These are phyloP conservation scores for Eupithecia pulchellata DNA, from an alignment of 2,888 invertebrate genomes.

Conservation along the genomic window DNA sequence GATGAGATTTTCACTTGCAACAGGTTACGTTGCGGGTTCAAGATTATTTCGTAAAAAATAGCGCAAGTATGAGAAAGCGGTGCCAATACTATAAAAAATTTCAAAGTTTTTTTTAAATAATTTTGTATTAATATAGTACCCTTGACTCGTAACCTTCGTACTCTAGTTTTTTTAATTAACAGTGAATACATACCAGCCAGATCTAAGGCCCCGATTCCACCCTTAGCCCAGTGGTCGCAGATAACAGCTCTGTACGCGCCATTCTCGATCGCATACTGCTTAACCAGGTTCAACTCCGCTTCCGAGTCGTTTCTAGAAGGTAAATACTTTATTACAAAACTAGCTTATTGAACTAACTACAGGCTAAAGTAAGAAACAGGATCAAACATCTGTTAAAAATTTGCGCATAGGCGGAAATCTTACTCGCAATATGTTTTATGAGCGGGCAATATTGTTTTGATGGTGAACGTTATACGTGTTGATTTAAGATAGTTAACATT, in stretches of 20 bases:
- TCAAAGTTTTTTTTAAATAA: too few species aligned
- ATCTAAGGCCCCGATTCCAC: slow-evolving; percentile 94
- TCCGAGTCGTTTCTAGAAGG: slow-evolving; percentile 91
- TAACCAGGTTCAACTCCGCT: slow-evolving; percentile 93
- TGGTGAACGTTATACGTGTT: too few species aligned
- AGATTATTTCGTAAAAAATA: too few species aligned
- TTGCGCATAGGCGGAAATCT: not conserved
- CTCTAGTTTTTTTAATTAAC: too few species aligned
- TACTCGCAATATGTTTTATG: not conserved
- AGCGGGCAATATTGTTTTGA: not conserved
- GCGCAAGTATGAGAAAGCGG: too few species aligned
- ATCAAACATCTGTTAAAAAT: not conserved
- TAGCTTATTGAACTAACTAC: not conserved
- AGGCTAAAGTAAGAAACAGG: not conserved
- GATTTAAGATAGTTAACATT: too few species aligned
- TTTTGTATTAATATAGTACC: too few species aligned
- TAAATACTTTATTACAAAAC: not conserved
- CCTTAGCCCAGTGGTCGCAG: slow-evolving; percentile 95
- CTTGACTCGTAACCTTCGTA: too few species aligned
- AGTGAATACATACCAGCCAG: slow-evolving; percentile 84
- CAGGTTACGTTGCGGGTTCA: too few species aligned
- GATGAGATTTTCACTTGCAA: too few species aligned
- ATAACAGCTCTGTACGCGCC: slow-evolving; percentile 96
- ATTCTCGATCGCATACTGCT: slow-evolving; percentile 88
- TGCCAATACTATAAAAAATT: too few species aligned